These are phyloP conservation scores for Zelleria hepariella DNA, from an alignment of 2,888 invertebrate species.

Conservation along the genomic window DNA sequence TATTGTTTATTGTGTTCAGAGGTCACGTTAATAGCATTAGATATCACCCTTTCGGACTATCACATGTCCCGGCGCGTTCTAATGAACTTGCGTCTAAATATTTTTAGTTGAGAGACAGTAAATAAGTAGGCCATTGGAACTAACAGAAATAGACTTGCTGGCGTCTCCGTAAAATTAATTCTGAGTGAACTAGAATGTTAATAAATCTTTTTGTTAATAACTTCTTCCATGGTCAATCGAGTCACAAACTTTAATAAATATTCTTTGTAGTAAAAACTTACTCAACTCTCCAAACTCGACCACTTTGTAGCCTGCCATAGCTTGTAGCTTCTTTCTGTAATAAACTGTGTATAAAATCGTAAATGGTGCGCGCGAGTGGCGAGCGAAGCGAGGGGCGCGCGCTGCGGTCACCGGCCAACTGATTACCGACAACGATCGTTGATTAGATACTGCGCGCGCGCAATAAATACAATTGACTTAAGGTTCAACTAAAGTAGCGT, in stretches of 20 bases:
- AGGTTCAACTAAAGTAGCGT: too few relatives aligned
- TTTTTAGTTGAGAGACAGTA: not conserved
- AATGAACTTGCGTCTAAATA: not conserved
- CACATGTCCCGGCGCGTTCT: not conserved
- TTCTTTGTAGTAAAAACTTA: slow-evolving; percentile 36
- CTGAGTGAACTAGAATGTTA: too few relatives aligned
- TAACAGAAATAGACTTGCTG: not conserved
- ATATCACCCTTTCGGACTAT: too few relatives aligned
- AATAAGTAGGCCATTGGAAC: not conserved
- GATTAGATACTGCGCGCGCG: slow-evolving; percentile 39
- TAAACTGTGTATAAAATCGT: not conserved
- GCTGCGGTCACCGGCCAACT: slow-evolving; percentile 53
- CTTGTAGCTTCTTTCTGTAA: slow-evolving; percentile 14
- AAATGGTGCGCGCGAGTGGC: not conserved
- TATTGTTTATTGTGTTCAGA: too few relatives aligned
- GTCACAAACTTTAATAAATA: too few relatives aligned
- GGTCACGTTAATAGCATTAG: too few relatives aligned
- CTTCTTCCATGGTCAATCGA: not conserved
- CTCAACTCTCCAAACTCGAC: slow-evolving; percentile 50
- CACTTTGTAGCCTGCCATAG: slow-evolving; percentile 25
- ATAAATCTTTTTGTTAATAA: not conserved
- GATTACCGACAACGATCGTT: slow-evolving; percentile 54
- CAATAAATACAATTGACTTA: not conserved
- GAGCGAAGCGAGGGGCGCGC: slow-evolving; percentile 24
- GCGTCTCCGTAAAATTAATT: not conserved